Conservation (phyloP, 2,113 vertebrate species). For the Cryptotis parvus region DNA sequence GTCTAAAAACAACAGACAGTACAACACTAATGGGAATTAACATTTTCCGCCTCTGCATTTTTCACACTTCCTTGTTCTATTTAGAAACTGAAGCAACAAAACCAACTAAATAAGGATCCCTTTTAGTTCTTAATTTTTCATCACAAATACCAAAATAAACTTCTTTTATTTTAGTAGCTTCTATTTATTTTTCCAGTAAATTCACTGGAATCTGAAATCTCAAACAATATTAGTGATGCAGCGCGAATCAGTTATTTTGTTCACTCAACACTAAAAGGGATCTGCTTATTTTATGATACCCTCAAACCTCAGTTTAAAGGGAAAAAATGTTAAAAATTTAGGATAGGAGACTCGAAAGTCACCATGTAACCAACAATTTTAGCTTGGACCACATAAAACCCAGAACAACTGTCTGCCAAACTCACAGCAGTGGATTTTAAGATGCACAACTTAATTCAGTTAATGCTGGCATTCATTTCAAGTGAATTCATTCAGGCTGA, state of each 20-base stretch:
- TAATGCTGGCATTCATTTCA: conserved; percentile 53
- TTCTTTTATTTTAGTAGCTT: neutral
- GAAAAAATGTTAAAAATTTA: conserved; percentile 51
- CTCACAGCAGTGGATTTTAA: conserved; percentile 52
- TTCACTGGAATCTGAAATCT: conserved; percentile 50
- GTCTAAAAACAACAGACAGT: neutral
- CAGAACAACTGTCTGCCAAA: conserved; percentile 52
- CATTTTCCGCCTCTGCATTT: conserved; percentile 11
- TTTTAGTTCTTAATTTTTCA: neutral
- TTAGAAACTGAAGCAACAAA: conserved; percentile 64
- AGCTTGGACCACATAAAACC: conserved; percentile 62
- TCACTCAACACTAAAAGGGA: conserved; percentile 4
- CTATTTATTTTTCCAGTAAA: conserved; percentile 35
- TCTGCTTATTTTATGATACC: conserved; percentile 8
- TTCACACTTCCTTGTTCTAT: conserved; percentile 53
- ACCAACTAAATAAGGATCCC: conserved; percentile 22
- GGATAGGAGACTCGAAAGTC: conserved; percentile 44
- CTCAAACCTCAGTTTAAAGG: neutral
- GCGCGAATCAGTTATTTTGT: conserved; percentile 43
- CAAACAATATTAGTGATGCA: conserved; percentile 35
- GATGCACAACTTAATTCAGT: conserved; percentile 70
- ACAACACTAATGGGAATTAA: neutral
- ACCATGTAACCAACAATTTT: conserved; percentile 68
- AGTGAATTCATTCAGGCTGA: conserved; percentile 60
- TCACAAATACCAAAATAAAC: conserved; percentile 61